Evolutionary conservation across 1,140 invertebrate species (phyloP).

Genomic region (Drosophila ananassae): DNA sequence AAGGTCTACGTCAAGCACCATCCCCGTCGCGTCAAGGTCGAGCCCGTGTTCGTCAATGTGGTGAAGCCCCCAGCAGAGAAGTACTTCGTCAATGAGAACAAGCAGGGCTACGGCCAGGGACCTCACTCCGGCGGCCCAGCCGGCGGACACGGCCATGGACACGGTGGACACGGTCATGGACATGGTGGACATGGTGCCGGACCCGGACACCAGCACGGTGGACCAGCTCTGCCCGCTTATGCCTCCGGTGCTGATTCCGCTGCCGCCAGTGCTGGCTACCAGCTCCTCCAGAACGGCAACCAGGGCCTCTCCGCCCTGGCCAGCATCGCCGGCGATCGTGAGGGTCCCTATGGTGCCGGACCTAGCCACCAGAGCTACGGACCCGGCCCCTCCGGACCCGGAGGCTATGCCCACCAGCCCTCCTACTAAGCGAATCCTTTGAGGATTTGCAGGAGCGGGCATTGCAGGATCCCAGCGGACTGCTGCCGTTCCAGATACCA

Average conservation of each 20-base stretch:
- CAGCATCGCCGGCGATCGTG: conserved; percentile 67
- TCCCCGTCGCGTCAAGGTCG: conserved; percentile 81
- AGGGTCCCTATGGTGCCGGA: conserved; percentile 49
- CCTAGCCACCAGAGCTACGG: conserved; percentile 52
- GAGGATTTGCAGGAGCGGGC: conserved; percentile 2
- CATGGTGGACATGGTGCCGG: conserved; percentile 47
- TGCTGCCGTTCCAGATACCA: conserved; percentile 21
- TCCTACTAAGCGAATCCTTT: conserved; percentile 44
- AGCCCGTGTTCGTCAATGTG: conserved; percentile 83
- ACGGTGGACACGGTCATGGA: conserved; percentile 23
- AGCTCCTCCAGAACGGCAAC: conserved; percentile 75
- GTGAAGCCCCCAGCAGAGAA: conserved; percentile 83
- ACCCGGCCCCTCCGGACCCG: conserved; percentile 38
- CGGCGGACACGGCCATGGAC: conserved; percentile 24
- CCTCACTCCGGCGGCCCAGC: conserved; percentile 25
- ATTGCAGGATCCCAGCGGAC: conserved; percentile 10
- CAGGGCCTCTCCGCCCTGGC: conserved; percentile 75
- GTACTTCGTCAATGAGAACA: conserved; percentile 81
- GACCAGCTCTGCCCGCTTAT: conserved; percentile 63
- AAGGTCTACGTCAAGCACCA: conserved; percentile 82
- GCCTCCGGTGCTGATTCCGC: conserved; percentile 68
- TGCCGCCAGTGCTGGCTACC: conserved; percentile 73
- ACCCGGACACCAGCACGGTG: conserved; percentile 39
- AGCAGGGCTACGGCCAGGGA: conserved; percentile 68
- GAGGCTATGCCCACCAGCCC: conserved; percentile 41